Percentiles rank a stretch among this genome's conserved stretches.
phyloP scores from a whole-genome alignment of 2,888 invertebrate genomes.

The Rhamnusium bicolor region DNA sequence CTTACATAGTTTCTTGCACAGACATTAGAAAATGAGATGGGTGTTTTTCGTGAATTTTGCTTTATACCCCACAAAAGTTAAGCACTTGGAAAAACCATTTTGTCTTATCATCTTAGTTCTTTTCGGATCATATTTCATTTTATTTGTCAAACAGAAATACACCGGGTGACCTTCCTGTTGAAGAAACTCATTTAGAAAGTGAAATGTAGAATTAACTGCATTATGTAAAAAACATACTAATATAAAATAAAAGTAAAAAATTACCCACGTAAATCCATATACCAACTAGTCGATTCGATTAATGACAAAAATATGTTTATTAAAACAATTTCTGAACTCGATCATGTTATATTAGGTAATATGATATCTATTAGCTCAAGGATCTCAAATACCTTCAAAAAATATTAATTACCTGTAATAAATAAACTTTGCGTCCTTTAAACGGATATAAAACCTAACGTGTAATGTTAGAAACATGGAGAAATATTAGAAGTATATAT shows the following conservation, averaged over 20 bases:
- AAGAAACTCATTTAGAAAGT: background rate
- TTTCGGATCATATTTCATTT: too few relatives aligned
- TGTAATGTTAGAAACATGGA: background rate
- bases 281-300: background rate
- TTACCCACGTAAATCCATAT: background rate
- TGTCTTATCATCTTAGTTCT: too few relatives aligned
- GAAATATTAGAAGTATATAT: background rate
- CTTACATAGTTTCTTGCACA: too few relatives aligned
- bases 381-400: background rate
- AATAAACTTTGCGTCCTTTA: background rate
- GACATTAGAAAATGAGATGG: too few relatives aligned
- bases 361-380: background rate
- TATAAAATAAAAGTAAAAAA: background rate
- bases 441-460: background rate
- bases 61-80: too few relatives aligned
- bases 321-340: background rate
- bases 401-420: background rate
- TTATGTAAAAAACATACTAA: background rate
- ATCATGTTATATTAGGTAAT: background rate
- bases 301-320: background rate
- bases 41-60: too few relatives aligned
- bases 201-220: background rate
- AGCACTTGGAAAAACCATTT: too few relatives aligned
- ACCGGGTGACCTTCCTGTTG: background rate
- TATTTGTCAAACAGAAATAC: background rate